These are phyloP conservation scores for Drosophila putrida DNA, from an alignment of 2,888 invertebrate species.

Conservation along the genomic window DNA sequence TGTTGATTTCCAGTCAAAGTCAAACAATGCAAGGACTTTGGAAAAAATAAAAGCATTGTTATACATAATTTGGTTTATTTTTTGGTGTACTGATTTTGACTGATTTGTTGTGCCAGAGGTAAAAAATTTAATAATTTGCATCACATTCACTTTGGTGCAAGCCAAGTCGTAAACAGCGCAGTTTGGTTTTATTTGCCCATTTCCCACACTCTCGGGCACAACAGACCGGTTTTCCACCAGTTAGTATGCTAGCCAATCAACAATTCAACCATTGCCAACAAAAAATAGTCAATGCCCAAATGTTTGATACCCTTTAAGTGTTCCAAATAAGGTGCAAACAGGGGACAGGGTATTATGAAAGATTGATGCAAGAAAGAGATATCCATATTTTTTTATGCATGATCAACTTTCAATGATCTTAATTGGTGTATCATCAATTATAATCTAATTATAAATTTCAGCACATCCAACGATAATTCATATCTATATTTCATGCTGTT, in stretches of 20 bases:
- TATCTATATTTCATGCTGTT: background rate
- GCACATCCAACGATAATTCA: background rate
- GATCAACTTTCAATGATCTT: background rate
- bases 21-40: background rate
- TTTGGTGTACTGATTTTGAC: background rate
- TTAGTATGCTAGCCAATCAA: conserved; percentile 45
- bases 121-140: conserved; percentile 59
- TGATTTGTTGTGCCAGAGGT: conserved; percentile 12
- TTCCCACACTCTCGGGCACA: conserved; percentile 56
- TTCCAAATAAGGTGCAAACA: background rate
- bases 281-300: conserved; percentile 14
- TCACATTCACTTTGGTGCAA: conserved; percentile 66
- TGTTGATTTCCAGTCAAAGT: background rate
- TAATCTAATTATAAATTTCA: background rate
- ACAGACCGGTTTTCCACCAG: conserved; percentile 59
- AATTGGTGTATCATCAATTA: background rate
- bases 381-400: background rate
- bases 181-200: conserved; percentile 61
- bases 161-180: conserved; percentile 52
- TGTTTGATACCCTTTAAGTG: conserved; percentile 23
- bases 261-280: conserved; percentile 19
- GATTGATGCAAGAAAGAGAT: background rate
- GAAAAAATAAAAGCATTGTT: conserved; percentile 10
- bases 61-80: background rate
- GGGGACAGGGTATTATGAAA: background rate